A percentile compares a stretch with the other conserved stretches of the same genome.
These are phyloP conservation scores for Amblyjoppa proteus DNA, from an alignment of 2,888 invertebrate genomes.

Conservation along the genomic window DNA sequence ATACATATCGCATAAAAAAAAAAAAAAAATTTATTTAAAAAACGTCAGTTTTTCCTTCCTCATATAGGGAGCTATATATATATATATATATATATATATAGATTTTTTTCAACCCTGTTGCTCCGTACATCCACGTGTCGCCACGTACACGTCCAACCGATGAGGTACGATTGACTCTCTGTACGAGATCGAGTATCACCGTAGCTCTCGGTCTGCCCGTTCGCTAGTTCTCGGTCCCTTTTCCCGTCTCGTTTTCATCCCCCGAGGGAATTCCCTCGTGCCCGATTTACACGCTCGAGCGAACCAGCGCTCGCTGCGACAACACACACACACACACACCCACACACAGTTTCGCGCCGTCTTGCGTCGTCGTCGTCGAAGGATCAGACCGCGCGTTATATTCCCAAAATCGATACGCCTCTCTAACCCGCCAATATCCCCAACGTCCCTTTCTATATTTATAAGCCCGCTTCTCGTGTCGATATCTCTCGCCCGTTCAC, in stretches of 20 bases:
- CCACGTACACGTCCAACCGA: background rate
- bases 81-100: no score
- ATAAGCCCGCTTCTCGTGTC: slow-evolving; percentile 31
- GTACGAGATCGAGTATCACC: slow-evolving; percentile 33
- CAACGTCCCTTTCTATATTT: slow-evolving; percentile 35
- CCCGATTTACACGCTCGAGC: slow-evolving; percentile 49
- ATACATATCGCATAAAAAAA: background rate
- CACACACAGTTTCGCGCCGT: background rate
- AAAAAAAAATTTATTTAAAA: background rate
- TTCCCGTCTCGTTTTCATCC: slow-evolving; percentile 18
- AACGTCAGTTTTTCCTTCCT: background rate
- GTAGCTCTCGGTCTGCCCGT: slow-evolving; percentile 5
- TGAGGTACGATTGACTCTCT: slow-evolving; percentile 6
- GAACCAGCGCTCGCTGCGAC: slow-evolving; percentile 10
- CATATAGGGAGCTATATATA: background rate
- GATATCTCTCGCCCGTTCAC: slow-evolving; percentile 7
- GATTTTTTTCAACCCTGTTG: slow-evolving; percentile 9
- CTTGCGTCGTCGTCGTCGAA: slow-evolving; percentile 16
- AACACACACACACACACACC: background rate
- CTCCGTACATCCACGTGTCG: slow-evolving; percentile 7
- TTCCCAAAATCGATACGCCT: slow-evolving; percentile 40
- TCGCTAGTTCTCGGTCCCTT: background rate
- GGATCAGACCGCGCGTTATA: slow-evolving; percentile 23
- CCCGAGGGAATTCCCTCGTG: slow-evolving; percentile 30
- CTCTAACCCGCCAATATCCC: slow-evolving; percentile 11